Evolutionary conservation across 2,113 vertebrate genomes (phyloP).

Genomic region (Reinhardtius hippoglossoides): DNA sequence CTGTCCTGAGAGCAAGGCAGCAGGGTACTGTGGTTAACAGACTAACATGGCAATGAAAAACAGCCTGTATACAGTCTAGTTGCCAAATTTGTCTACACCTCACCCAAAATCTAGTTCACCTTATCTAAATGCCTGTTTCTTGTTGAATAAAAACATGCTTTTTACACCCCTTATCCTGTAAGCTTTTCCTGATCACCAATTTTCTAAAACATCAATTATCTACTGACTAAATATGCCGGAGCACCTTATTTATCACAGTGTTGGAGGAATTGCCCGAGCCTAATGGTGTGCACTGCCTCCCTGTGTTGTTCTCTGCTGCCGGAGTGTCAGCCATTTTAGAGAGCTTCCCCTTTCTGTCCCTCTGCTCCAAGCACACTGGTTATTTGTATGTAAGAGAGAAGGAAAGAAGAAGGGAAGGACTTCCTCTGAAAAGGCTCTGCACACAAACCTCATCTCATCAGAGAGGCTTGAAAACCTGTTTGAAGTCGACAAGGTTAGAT

Average conservation of each 20-base stretch:
- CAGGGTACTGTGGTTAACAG: conserved; percentile 32
- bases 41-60: conserved; percentile 15
- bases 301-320: conserved; percentile 73
- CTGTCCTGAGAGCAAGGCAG: conserved; percentile 38
- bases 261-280: conserved; percentile 48
- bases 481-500: conserved; percentile 62
- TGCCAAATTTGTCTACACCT: background rate
- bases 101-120: conserved; percentile 2
- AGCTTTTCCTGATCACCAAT: conserved; percentile 11
- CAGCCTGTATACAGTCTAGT: background rate
- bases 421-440: conserved; percentile 64
- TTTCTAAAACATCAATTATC: conserved; percentile 36
- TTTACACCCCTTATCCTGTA: conserved; percentile 13
- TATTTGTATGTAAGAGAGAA: conserved; percentile 61
- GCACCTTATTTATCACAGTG: conserved; percentile 43
- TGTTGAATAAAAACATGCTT: background rate
- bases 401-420: conserved; percentile 65
- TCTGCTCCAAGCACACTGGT: conserved; percentile 68
- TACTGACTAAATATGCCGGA: conserved; percentile 15
- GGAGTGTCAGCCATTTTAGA: conserved; percentile 81
- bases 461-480: conserved; percentile 51
- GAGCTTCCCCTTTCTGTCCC: conserved; percentile 75
- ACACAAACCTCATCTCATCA: conserved; percentile 60
- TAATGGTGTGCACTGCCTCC: conserved; percentile 57
- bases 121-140: conserved; percentile 2